Conservation (phyloP, 2,113 vertebrate species). For the Onychostoma macrolepis region DNA sequence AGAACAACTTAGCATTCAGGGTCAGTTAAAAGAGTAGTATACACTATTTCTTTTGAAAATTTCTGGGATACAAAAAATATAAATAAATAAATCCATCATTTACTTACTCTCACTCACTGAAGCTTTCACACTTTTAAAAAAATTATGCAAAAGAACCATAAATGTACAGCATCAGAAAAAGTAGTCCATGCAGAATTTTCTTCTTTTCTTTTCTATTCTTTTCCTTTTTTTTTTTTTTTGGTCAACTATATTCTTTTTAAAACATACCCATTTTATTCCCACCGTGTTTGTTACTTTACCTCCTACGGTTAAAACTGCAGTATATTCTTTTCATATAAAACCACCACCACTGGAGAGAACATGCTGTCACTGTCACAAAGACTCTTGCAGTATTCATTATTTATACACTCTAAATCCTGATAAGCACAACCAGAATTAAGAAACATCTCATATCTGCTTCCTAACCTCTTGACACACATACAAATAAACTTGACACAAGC, state of each 20-base stretch:
- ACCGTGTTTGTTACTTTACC: not conserved
- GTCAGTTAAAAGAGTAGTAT: not conserved
- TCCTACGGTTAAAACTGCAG: not conserved
- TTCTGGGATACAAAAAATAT: not conserved
- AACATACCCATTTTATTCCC: not conserved
- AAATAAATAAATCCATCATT: not conserved
- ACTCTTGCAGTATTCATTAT: not conserved
- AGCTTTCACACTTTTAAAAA: not conserved
- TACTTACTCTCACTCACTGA: not conserved
- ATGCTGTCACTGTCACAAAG: not conserved
- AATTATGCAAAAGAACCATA: not conserved
- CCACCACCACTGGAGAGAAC: not conserved
- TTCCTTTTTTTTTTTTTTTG: not conserved
- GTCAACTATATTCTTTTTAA: not conserved
- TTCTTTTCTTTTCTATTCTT: too few species aligned
- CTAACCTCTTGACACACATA: slow-evolving; percentile 23
- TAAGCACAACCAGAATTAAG: slow-evolving; percentile 5
- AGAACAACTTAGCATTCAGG: not conserved
- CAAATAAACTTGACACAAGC: slow-evolving; percentile 42
- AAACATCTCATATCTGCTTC: slow-evolving; percentile 22
- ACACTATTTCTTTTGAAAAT: not conserved
- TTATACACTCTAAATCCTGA: not conserved
- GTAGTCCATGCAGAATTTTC: not conserved
- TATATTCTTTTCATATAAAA: not conserved
- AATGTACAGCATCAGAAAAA: not conserved